These are phyloP conservation scores for Nysson spinosus DNA, from an alignment of 2,888 invertebrate genomes.

Conservation along the genomic window DNA sequence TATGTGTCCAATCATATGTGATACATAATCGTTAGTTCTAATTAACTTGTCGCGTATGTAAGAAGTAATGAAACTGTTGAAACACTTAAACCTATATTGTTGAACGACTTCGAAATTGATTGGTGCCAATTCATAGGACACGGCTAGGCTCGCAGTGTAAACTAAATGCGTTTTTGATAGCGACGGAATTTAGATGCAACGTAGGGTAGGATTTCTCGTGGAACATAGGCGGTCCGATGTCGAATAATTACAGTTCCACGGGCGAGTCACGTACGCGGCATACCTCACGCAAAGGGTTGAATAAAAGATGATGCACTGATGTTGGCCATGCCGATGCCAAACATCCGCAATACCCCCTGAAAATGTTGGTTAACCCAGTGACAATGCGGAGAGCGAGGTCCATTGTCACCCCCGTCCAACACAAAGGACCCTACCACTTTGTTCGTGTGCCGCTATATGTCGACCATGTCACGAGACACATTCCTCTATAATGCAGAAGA, in stretches of 20 bases:
- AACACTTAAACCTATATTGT: neutral
- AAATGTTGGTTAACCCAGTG: constrained; percentile 73
- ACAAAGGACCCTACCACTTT: constrained; percentile 65
- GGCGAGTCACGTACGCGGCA: constrained; percentile 42
- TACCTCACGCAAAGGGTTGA: constrained; percentile 44
- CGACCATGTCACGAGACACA: constrained; percentile 57
- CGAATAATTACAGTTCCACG: constrained; percentile 52
- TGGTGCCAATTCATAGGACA: no score
- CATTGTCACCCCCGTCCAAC: constrained; percentile 61
- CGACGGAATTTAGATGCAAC: constrained; percentile 37
- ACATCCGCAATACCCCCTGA: constrained; percentile 52
- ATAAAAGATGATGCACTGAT: constrained; percentile 60
- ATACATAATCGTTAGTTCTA: no score
- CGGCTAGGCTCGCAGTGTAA: no score
- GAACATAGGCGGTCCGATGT: constrained; percentile 46
- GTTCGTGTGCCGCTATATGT: constrained; percentile 44
- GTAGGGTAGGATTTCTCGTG: constrained; percentile 30
- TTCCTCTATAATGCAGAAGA: constrained; percentile 70
- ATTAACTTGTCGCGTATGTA: no score
- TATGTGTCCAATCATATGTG: no score
- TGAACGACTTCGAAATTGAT: neutral
- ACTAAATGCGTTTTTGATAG: constrained; percentile 26
- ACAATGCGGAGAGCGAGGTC: constrained; percentile 70
- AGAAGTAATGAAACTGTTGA: neutral
- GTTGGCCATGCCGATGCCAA: constrained; percentile 56